Evolutionary conservation across 1,140 invertebrate genomes (phyloP).

Genomic region (Charaxes varanes): DNA sequence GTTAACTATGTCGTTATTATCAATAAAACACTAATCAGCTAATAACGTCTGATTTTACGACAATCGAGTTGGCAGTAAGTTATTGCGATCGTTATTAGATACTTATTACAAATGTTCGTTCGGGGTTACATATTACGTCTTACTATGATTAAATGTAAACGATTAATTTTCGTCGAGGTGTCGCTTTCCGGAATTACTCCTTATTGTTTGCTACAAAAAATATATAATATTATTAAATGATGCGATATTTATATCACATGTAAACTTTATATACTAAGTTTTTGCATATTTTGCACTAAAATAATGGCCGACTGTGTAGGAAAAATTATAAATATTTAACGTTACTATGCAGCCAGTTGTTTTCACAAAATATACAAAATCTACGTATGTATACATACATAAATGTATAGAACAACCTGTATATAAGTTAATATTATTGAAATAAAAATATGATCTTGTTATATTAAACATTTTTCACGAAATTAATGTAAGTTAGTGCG

Average conservation of each 20-base stretch:
- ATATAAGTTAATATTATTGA: too few relatives aligned
- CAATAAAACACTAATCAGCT: slow-evolving; percentile 10
- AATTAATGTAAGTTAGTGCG: too few relatives aligned
- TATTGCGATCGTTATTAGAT: slow-evolving; percentile 15
- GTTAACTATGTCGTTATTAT: slow-evolving; percentile 11
- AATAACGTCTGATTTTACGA: slow-evolving; percentile 8
- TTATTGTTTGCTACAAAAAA: slow-evolving; percentile 24
- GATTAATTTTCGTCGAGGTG: slow-evolving; percentile 11
- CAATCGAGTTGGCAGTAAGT: slow-evolving; percentile 8
- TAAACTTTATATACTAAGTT: not conserved
- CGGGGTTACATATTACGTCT: slow-evolving; percentile 15
- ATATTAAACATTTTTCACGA: too few relatives aligned
- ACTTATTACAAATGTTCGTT: slow-evolving; percentile 14
- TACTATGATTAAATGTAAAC: slow-evolving; percentile 13
- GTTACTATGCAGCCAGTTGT: not conserved
- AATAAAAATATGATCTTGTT: too few relatives aligned
- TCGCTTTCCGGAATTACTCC: slow-evolving; percentile 13
- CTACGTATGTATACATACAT: too few relatives aligned
- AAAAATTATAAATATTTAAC: too few relatives aligned
- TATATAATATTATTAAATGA: slow-evolving; percentile 16
- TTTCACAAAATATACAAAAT: not conserved
- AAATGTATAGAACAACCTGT: too few relatives aligned
- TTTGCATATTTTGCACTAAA: not conserved
- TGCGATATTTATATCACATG: too few relatives aligned
- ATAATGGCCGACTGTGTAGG: too few relatives aligned